A percentile compares a stretch with the other conserved stretches of the same genome.
Evolutionary conservation across 2,797 vertebrate species (phyloP).

Genomic region (Ibycter americanus): DNA sequence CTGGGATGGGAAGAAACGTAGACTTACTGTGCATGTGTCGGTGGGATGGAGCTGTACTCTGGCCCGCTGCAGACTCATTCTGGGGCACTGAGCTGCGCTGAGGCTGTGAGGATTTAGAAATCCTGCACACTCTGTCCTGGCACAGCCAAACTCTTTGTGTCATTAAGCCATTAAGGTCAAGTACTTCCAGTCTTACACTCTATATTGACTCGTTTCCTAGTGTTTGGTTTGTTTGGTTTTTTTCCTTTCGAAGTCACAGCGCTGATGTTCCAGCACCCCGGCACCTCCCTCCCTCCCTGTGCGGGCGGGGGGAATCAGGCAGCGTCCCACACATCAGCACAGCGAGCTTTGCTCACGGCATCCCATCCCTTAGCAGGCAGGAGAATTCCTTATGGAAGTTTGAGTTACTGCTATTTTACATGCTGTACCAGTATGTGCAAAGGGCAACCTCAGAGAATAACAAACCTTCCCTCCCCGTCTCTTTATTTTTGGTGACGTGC

Average conservation of each 20-base stretch:
- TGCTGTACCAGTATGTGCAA: neutral
- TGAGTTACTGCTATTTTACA: neutral
- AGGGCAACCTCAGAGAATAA: neutral
- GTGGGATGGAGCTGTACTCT: neutral
- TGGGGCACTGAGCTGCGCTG: neutral
- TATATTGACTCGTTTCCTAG: neutral
- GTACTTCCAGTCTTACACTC: neutral
- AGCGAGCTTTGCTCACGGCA: fast-evolving
- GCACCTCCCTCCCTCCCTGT: no score
- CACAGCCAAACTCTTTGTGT: neutral
- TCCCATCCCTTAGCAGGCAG: neutral
- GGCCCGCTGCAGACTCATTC: neutral
- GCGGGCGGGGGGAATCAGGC: fast-evolving
- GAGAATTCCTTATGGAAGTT: neutral
- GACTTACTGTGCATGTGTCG: fast-evolving
- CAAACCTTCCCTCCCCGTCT: neutral
- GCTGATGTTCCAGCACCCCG: neutral
- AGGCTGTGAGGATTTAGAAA: neutral
- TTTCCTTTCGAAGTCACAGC: neutral
- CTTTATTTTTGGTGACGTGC: neutral
- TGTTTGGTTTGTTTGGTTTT: neutral
- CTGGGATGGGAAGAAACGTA: neutral
- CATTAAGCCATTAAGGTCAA: neutral
- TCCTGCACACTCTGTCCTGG: neutral
- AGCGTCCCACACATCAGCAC: neutral